These are phyloP conservation scores for Pristionchus fissidentatus DNA, from an alignment of 2,888 invertebrate genomes.

Conservation along the genomic window DNA sequence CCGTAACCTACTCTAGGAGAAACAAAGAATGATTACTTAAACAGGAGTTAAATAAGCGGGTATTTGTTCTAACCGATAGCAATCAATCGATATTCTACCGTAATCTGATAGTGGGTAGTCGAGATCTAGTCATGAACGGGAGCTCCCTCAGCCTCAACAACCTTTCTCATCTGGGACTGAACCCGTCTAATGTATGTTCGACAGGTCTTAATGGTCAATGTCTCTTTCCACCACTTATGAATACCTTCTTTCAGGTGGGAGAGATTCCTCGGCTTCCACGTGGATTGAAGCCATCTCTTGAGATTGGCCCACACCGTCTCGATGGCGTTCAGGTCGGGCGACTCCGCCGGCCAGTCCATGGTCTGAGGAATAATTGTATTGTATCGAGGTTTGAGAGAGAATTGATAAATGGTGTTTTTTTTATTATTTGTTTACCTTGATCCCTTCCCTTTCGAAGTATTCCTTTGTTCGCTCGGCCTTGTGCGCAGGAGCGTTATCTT, in stretches of 20 bases:
- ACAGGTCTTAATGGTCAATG: background rate
- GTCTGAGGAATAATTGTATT: background rate
- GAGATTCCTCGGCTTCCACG: background rate
- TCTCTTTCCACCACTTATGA: background rate
- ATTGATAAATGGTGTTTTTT: background rate
- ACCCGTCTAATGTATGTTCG: background rate
- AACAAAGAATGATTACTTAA: too few relatives aligned
- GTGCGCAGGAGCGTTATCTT: background rate
- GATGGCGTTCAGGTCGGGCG: background rate
- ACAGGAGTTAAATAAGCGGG: too few relatives aligned
- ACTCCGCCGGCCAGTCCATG: background rate
- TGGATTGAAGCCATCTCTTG: background rate
- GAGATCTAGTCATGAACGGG: background rate
- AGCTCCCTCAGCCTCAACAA: background rate
- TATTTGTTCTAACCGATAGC: too few relatives aligned
- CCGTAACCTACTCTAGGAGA: too few relatives aligned
- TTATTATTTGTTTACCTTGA: background rate
- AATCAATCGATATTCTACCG: too few relatives aligned
- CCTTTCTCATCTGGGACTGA: background rate
- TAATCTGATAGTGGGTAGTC: too few relatives aligned
- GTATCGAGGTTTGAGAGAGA: background rate
- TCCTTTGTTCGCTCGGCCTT: background rate
- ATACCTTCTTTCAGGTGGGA: background rate
- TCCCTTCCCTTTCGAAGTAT: background rate
- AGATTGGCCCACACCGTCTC: constrained; percentile 1